phyloP scores from a whole-genome alignment of 2,113 vertebrate species.

The Mellivora capensis region DNA sequence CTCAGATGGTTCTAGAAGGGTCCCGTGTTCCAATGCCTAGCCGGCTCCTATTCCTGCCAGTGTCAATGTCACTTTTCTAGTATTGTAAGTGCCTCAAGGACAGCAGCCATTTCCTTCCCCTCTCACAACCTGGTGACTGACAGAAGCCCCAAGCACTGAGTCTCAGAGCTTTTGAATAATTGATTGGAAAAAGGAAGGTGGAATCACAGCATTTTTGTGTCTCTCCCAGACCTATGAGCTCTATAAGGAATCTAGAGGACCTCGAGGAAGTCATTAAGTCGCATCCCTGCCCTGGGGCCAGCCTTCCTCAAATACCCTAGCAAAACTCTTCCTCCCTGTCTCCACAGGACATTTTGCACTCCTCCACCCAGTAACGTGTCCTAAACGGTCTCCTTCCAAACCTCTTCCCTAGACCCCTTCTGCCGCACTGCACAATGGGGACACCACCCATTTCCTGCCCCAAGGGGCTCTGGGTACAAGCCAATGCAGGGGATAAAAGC shows the following conservation, averaged over 20 bases:
- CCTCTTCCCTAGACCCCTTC: neutral
- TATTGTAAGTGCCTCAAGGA: constrained; percentile 43
- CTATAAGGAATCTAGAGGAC: neutral
- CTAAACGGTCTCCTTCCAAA: neutral
- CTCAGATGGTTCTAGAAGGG: neutral
- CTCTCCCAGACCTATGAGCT: neutral
- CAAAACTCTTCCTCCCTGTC: neutral
- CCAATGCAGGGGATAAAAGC: neutral
- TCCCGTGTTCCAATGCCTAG: too few relatives aligned
- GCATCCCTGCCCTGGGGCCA: neutral
- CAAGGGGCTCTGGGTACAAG: neutral
- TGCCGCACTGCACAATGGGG: neutral
- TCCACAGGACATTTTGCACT: neutral
- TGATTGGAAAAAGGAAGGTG: neutral
- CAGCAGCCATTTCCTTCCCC: constrained; percentile 52
- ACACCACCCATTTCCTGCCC: neutral
- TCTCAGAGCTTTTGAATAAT: constrained; percentile 27
- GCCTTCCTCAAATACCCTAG: neutral
- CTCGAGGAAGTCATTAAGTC: neutral
- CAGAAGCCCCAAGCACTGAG: neutral
- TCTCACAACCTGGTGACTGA: neutral
- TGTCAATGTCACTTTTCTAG: constrained; percentile 5
- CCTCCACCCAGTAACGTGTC: neutral
- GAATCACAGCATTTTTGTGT: neutral
- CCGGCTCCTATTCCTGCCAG: neutral